phyloP scores from a whole-genome alignment of 2,888 invertebrate genomes.

The Octonoba sinensis region DNA sequence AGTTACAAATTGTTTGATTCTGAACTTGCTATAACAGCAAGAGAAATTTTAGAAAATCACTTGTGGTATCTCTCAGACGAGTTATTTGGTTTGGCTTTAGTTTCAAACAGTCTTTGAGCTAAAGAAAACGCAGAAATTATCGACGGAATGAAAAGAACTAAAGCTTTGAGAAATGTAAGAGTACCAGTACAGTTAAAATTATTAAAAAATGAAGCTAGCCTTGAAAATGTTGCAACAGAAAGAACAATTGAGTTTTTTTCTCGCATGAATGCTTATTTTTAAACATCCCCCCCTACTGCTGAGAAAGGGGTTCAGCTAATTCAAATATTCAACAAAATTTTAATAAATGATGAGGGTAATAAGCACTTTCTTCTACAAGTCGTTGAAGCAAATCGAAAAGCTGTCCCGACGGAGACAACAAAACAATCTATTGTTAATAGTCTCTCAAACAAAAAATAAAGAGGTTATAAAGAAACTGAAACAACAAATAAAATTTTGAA shows the following conservation, averaged over 20 bases:
- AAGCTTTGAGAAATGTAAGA: conserved; percentile 6
- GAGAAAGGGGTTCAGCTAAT: not conserved
- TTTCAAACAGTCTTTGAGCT: not conserved
- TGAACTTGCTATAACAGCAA: not conserved
- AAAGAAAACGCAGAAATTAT: not conserved
- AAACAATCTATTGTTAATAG: not conserved
- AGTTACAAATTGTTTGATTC: not conserved
- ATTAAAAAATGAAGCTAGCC: not conserved
- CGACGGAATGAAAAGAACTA: not conserved
- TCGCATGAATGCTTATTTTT: not conserved
- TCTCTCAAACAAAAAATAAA: not conserved
- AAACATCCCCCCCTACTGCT: not conserved
- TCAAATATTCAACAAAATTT: not conserved
- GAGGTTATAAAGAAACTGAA: not conserved
- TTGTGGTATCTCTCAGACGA: not conserved
- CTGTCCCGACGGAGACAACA: not conserved
- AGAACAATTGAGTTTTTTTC: not conserved
- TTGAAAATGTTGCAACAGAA: not conserved
- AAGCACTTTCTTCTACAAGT: not conserved
- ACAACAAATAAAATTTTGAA: not conserved
- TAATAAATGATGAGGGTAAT: not conserved
- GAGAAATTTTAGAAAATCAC: conserved; percentile 3
- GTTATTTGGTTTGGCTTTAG: not conserved
- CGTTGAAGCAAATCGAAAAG: not conserved
- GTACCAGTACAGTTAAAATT: not conserved